Percentiles rank a stretch among this genome's conserved stretches.
Conservation (phyloP, 2,113 vertebrate species). For the Genyomyrus donnyi region DNA sequence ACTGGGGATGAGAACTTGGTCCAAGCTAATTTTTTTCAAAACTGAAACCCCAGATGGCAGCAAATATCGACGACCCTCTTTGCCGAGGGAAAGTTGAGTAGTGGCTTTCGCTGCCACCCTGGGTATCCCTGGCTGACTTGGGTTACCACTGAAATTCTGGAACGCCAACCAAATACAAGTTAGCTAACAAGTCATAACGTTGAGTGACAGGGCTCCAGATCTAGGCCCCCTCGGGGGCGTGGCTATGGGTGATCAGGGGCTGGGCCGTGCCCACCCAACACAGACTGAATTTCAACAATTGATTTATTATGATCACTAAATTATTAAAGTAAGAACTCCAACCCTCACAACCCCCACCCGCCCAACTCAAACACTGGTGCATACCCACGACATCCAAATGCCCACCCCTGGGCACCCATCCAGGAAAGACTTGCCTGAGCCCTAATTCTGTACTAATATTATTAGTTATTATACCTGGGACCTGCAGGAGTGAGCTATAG, state of each 20-base stretch:
- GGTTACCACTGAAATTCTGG: slow-evolving; percentile 41
- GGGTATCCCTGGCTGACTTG: slow-evolving; percentile 33
- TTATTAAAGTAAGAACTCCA: not conserved
- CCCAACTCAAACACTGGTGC: not conserved
- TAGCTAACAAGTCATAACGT: slow-evolving; percentile 50
- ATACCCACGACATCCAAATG: not conserved
- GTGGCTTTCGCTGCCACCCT: not conserved
- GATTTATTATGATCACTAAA: not conserved
- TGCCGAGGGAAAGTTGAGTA: slow-evolving; percentile 36
- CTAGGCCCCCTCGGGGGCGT: not conserved
- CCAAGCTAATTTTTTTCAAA: not conserved
- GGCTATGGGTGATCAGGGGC: not conserved
- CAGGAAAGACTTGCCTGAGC: slow-evolving; percentile 37
- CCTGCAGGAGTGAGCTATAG: not conserved
- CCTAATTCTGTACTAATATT: slow-evolving; percentile 49
- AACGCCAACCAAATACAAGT: slow-evolving; percentile 56
- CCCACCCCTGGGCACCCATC: slow-evolving; percentile 19
- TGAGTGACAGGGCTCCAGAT: slow-evolving; percentile 49
- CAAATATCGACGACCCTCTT: slow-evolving; percentile 29
- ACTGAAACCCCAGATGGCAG: slow-evolving; percentile 10
- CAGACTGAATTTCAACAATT: not conserved
- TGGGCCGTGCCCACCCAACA: not conserved
- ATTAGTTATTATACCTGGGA: slow-evolving; percentile 6
- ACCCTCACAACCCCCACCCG: not conserved
- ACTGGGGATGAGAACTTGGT: not conserved